A percentile compares a stretch with the other conserved stretches of the same genome.
phyloP scores from a whole-genome alignment of 2,113 vertebrate genomes.

The Athene noctua region DNA sequence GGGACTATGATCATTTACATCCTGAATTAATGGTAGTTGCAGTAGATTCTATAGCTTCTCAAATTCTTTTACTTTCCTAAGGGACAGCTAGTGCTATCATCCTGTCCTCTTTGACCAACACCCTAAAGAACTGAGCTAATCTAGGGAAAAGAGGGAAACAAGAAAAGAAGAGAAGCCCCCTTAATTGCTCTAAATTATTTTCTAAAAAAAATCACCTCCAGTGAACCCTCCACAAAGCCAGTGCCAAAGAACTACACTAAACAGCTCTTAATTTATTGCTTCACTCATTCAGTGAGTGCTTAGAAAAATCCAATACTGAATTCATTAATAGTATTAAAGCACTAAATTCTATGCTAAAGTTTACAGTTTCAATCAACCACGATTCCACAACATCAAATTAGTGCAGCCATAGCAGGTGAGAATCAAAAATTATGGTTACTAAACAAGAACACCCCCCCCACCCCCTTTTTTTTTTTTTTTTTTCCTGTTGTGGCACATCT shows the following conservation, averaged over 20 bases:
- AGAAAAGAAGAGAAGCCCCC: background rate
- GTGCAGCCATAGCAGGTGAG: background rate
- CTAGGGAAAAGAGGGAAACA: background rate
- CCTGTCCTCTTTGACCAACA: background rate
- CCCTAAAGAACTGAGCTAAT: background rate
- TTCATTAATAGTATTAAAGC: constrained; percentile 52
- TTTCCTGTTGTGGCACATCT: background rate
- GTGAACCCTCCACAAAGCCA: background rate
- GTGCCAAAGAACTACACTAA: background rate
- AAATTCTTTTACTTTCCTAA: background rate
- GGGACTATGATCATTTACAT: background rate
- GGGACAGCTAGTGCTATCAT: background rate
- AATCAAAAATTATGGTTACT: background rate
- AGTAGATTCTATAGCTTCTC: background rate
- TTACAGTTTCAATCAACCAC: background rate
- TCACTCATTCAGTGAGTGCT: constrained; percentile 18
- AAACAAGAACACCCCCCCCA: background rate
- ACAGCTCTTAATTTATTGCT: constrained; percentile 46
- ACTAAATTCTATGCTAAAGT: constrained; percentile 2
- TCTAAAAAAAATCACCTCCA: background rate
- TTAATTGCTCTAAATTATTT: background rate
- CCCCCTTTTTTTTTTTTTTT: background rate
- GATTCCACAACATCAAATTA: constrained; percentile 22
- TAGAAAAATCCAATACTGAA: constrained; percentile 56
- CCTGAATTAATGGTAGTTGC: background rate